Percentiles rank a stretch among this genome's conserved stretches.
Conservation (phyloP, 2,888 invertebrate species). For the Trissolcus brochymenae region DNA sequence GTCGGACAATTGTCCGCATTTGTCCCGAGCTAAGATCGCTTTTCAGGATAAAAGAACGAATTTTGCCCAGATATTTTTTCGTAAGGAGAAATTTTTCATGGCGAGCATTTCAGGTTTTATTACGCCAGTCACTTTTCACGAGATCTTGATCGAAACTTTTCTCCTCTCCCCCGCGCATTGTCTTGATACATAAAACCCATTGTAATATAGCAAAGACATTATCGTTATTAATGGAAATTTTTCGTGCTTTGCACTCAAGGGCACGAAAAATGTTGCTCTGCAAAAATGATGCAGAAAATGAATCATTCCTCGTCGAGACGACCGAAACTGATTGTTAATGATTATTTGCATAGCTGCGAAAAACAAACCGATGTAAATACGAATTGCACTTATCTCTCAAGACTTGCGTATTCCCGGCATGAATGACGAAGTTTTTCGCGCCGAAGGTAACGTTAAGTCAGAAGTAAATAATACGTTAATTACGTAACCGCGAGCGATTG, state of each 20-base stretch:
- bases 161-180: not conserved
- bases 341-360: constrained; percentile 21
- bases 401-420: constrained; percentile 30
- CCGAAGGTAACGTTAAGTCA: constrained; percentile 54
- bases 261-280: not conserved
- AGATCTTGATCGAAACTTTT: not conserved
- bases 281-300: not conserved
- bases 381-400: constrained; percentile 44
- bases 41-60: constrained; percentile 11
- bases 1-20: constrained; percentile 4
- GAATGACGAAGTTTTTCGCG: constrained; percentile 54
- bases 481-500: constrained; percentile 43
- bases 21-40: constrained; percentile 1
- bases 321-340: not conserved
- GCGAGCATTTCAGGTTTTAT: not conserved
- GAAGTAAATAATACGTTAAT: constrained; percentile 49
- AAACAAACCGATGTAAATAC: constrained; percentile 39
- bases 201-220: not conserved
- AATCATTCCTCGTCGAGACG: not conserved
- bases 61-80: constrained; percentile 1
- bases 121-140: not conserved
- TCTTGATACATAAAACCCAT: not conserved
- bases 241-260: not conserved
- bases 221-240: not conserved
- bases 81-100: constrained; percentile 14